A percentile compares a stretch with the other conserved stretches of the same genome.
phyloP scores from a whole-genome alignment of 2,113 vertebrate genomes.

The Clarias gariepinus region DNA sequence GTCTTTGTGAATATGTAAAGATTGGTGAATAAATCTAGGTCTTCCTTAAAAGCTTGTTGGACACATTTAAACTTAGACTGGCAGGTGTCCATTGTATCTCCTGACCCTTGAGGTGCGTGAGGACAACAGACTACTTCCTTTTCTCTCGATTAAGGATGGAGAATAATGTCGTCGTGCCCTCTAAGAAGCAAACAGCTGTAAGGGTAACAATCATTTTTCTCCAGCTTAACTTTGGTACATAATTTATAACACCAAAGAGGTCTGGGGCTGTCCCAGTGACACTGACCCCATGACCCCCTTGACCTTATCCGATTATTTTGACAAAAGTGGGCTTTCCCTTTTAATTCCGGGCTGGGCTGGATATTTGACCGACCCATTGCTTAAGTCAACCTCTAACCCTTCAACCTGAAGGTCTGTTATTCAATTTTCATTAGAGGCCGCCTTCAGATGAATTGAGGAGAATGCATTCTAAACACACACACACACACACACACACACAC shows the following conservation, averaged over 20 bases:
- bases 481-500: background rate
- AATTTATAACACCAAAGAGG: conserved; percentile 61
- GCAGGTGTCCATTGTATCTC: conserved; percentile 65
- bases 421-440: conserved; percentile 78
- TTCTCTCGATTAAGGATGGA: conserved; percentile 66
- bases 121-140: conserved; percentile 62
- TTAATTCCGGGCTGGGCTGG: conserved; percentile 70
- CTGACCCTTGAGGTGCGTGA: conserved; percentile 64
- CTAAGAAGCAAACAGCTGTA: conserved; percentile 59
- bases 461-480: background rate
- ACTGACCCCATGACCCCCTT: conserved; percentile 76
- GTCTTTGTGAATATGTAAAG: conserved; percentile 43
- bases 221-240: conserved; percentile 62
- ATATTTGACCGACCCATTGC: conserved; percentile 72
- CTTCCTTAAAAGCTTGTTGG: conserved; percentile 51
- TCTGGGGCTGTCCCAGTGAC: conserved; percentile 65
- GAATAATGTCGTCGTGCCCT: conserved; percentile 60
- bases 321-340: conserved; percentile 79
- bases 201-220: conserved; percentile 66
- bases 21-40: conserved; percentile 51
- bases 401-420: conserved; percentile 70
- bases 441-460: conserved; percentile 64
- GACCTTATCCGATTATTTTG: conserved; percentile 67
- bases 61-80: background rate
- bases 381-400: conserved; percentile 77